Evolutionary conservation across 1,140 invertebrate genomes (phyloP), one percentile per base, ranked within the genome.

Genomic region (Drosophila nasuta): DNA sequence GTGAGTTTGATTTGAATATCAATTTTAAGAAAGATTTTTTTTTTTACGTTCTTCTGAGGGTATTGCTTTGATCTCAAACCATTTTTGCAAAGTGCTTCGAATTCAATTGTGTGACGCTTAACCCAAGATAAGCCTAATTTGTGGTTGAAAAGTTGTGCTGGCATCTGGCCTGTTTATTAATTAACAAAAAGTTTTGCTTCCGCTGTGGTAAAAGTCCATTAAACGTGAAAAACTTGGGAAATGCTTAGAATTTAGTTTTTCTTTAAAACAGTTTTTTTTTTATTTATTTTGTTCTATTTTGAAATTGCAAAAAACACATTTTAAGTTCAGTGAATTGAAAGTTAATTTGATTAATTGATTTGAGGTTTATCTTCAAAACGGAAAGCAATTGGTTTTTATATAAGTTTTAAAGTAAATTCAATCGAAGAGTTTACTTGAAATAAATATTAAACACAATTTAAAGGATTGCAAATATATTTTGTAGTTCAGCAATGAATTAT

Each of bases 1-100:
- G 71, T 74, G 65, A 74, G 71, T 73, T 45, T 51, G 30, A 65
- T 56, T 65, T 60, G 35, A 38, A 62, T 48, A 38, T 60, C 13
- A 62, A 68, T 56, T 62, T 20, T 30, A 60, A 62, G 46, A 54
- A 48, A 56, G 8, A 43, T 0, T 20, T 20, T 25, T 25, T 20
- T 25, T 25, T 25, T 66, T 28, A 13, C 4, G 13, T 54, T 35
- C 13, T 48, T 2, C 13, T 11, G 45, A 25, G 10, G 33, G 30
- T 10, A 10, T 35, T 13, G 33, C 56, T 59, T 58, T 66, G 46
- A 72, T 51, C 52, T 58, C 25, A 66, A 43, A 11, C 38, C 25
- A 13, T 11, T 28, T 25, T 38, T 8, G 28, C 5, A 48, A 67
- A 58, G 43, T 51, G 33, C 8, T 35, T 20, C 58, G 5, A 52